phyloP scores from a whole-genome alignment of 2,797 vertebrate species.

The Rhynchonycteris naso region DNA sequence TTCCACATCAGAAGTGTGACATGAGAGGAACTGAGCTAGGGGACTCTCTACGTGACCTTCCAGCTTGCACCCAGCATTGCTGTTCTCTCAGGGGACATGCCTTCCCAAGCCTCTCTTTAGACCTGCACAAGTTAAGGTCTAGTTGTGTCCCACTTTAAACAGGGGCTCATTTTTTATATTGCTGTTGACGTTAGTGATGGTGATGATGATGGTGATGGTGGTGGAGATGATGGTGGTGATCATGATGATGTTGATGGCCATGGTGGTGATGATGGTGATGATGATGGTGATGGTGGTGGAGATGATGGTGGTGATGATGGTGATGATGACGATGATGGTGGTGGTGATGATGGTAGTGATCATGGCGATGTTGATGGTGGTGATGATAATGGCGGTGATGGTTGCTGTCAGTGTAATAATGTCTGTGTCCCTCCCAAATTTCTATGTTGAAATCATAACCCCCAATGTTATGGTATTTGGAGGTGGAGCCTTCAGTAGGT shows the following conservation, averaged over 20 bases:
- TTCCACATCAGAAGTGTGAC: background rate
- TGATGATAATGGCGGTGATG: background rate
- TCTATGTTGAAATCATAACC: background rate
- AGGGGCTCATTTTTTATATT: background rate
- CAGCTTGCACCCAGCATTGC: background rate
- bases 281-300: background rate
- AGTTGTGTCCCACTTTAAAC: background rate
- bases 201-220: background rate
- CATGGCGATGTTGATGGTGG: background rate
- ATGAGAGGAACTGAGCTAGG: background rate
- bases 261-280: background rate
- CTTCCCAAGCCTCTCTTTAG: background rate
- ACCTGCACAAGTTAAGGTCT: background rate
- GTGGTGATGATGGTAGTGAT: background rate
- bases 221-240: background rate
- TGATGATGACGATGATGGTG: background rate
- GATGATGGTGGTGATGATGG: rapidly evolving
- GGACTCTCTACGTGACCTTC: background rate
- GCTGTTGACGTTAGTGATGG: background rate
- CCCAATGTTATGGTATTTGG: background rate
- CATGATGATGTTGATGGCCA: background rate
- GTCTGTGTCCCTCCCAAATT: background rate
- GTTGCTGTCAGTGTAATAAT: background rate
- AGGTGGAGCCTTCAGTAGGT: background rate
- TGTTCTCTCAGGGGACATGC: background rate